Conservation (phyloP, 2,797 vertebrate species). For the Pipistrellus pygmaeus region DNA sequence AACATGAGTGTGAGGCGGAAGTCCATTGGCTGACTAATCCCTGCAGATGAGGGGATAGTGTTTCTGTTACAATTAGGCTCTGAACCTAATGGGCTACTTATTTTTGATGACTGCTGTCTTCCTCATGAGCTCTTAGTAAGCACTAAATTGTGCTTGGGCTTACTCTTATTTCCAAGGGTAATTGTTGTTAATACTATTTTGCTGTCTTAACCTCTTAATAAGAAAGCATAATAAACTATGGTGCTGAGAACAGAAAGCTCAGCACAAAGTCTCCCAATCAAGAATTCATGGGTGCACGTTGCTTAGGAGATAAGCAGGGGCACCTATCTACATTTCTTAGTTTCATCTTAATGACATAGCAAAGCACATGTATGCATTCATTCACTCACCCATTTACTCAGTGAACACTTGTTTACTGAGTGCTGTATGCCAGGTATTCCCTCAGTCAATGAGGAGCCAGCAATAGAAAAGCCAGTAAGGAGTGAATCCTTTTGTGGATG, state of each 20-base stretch:
- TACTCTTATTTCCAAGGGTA: constrained; percentile 64
- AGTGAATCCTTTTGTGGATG: neutral
- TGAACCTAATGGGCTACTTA: constrained; percentile 52
- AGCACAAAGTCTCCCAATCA: constrained; percentile 22
- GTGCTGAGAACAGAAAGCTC: constrained; percentile 61
- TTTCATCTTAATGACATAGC: neutral
- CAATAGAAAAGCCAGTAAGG: neutral
- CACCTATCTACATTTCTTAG: neutral
- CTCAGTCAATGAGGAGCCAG: neutral
- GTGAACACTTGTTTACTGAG: neutral
- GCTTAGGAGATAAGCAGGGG: neutral
- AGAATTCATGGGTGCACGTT: neutral
- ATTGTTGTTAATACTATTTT: constrained; percentile 73
- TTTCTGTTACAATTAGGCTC: constrained; percentile 44
- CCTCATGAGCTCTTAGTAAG: constrained; percentile 62
- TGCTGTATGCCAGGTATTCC: neutral
- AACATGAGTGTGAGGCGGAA: neutral
- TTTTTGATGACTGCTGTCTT: constrained; percentile 65
- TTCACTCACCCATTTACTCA: neutral
- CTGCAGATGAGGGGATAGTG: neutral
- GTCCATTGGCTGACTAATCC: neutral
- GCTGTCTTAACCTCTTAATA: constrained; percentile 65
- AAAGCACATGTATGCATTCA: neutral
- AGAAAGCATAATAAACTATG: constrained; percentile 58
- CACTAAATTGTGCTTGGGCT: constrained; percentile 63